These are phyloP conservation scores for Hyposoter didymator DNA, from an alignment of 2,888 invertebrate species.

Conservation along the genomic window DNA sequence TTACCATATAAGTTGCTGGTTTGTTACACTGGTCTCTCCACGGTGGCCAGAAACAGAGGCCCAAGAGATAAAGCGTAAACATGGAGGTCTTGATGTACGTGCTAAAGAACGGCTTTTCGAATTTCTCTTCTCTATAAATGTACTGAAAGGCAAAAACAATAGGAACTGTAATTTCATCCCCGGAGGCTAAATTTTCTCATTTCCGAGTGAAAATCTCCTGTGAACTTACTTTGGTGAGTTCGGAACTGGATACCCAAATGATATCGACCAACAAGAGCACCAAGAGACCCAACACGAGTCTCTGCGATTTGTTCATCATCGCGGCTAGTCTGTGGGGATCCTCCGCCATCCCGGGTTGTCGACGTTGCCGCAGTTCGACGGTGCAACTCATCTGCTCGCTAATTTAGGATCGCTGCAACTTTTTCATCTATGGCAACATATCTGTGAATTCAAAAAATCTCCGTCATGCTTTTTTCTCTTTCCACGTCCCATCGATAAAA, in stretches of 20 bases:
- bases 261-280: conserved; percentile 96
- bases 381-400: conserved; percentile 80
- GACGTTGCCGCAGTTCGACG: conserved; percentile 81
- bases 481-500: too few relatives aligned
- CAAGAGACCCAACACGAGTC: conserved; percentile 93
- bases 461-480: background rate
- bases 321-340: conserved; percentile 82
- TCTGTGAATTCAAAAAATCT: conserved; percentile 20
- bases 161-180: background rate
- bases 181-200: background rate
- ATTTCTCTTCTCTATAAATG: conserved; percentile 93
- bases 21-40: conserved; percentile 94
- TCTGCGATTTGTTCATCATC: conserved; percentile 88
- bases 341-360: conserved; percentile 82
- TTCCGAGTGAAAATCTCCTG: conserved; percentile 87
- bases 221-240: conserved; percentile 94
- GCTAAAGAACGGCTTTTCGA: conserved; percentile 97
- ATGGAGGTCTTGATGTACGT: conserved; percentile 98
- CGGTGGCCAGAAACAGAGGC: conserved; percentile 95
- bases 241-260: conserved; percentile 98
- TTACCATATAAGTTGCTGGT: conserved; percentile 90
- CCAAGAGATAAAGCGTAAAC: conserved; percentile 95
- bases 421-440: conserved; percentile 70
- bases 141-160: conserved; percentile 86
- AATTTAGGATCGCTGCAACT: conserved; percentile 13